Evolutionary conservation across 2,888 invertebrate genomes (phyloP).

Genomic region (Caenorhabditis drosophilae): DNA sequence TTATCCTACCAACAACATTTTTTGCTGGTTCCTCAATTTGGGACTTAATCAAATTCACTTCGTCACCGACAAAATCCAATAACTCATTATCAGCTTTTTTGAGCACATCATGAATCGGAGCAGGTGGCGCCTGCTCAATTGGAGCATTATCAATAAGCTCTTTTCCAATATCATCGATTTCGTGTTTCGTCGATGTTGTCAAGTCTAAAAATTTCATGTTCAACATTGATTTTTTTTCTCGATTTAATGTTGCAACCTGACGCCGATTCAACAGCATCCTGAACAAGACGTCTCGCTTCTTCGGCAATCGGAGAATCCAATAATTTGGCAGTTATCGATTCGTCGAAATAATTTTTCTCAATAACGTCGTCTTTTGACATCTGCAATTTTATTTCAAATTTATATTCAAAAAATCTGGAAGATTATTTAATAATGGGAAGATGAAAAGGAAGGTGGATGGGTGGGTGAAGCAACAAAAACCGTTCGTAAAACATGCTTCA

Average conservation of each 20-base stretch:
- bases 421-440: not conserved
- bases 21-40: not conserved
- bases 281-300: slow-evolving; percentile 32
- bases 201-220: not conserved
- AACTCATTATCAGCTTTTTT: slow-evolving; percentile 28
- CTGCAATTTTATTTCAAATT: slow-evolving; percentile 28
- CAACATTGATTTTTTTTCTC: no score
- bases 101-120: slow-evolving; percentile 1
- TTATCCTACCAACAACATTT: not conserved
- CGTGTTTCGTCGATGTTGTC: not conserved
- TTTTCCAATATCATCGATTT: not conserved
- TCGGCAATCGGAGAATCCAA: slow-evolving; percentile 37
- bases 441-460: not conserved
- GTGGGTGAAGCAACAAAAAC: no score
- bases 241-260: slow-evolving; percentile 14
- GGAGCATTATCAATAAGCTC: not conserved
- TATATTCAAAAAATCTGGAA: not conserved
- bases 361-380: slow-evolving; percentile 42
- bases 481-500: no score
- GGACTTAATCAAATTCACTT: slow-evolving; percentile 8
- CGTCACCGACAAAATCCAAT: slow-evolving; percentile 28
- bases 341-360: slow-evolving; percentile 36
- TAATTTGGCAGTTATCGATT: slow-evolving; percentile 19
- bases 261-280: slow-evolving; percentile 34
- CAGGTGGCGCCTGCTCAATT: not conserved